phyloP scores from a whole-genome alignment of 2,113 vertebrate genomes.

The Oncorhynchus keta region DNA sequence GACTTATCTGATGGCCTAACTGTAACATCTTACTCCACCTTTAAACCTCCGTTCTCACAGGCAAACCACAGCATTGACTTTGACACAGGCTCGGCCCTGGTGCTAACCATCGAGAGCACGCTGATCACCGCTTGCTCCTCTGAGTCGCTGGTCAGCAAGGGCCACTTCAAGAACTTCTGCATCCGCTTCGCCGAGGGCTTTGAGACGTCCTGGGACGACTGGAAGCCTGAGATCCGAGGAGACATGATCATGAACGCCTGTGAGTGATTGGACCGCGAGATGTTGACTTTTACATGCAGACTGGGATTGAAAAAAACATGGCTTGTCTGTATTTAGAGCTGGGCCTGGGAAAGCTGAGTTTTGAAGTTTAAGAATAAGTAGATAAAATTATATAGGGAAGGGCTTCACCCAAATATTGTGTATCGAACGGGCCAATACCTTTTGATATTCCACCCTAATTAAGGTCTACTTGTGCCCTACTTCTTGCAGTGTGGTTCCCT shows the following conservation, averaged over 20 bases:
- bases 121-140: constrained; percentile 98
- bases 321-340: no score
- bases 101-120: constrained; percentile 97
- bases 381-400: background rate
- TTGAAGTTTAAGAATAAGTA: no score
- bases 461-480: background rate
- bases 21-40: background rate
- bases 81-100: constrained; percentile 93
- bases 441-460: background rate
- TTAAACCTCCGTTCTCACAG: constrained; percentile 56
- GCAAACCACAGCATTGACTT: constrained; percentile 90
- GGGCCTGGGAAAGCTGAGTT: no score
- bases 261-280: constrained; percentile 68
- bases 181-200: constrained; percentile 98
- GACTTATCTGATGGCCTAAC: background rate
- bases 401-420: background rate
- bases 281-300: background rate
- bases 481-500: no score
- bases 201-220: constrained; percentile 98
- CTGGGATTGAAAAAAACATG: background rate
- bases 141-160: constrained; percentile 97
- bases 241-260: constrained; percentile 97
- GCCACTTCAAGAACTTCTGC: constrained; percentile 99
- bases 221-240: constrained; percentile 92
- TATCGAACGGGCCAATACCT: background rate